Percentiles rank a stretch among this genome's conserved stretches.
These are phyloP conservation scores for Nyctereutes procyonoides DNA, from an alignment of 2,113 vertebrate genomes.

Conservation along the genomic window DNA sequence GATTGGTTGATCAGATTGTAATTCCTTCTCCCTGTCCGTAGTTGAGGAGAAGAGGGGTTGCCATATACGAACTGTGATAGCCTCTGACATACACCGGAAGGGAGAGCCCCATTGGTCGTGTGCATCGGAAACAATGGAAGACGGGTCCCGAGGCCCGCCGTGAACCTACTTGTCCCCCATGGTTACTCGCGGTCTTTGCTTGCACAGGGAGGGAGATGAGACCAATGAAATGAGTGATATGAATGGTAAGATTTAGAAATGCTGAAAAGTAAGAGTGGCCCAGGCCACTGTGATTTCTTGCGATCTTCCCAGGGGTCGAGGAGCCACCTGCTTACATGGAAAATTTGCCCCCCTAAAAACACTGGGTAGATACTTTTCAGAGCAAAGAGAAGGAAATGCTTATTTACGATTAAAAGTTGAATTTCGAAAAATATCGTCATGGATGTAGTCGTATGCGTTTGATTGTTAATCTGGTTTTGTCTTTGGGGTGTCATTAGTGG, in stretches of 20 bases:
- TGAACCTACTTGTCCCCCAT: background rate
- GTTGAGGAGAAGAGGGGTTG: background rate
- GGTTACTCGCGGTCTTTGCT: background rate
- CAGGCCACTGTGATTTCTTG: background rate
- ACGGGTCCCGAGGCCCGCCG: background rate
- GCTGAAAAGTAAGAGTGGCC: background rate
- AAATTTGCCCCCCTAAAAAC: background rate
- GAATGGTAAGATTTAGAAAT: background rate
- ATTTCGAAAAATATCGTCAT: background rate
- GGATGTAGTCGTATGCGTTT: background rate
- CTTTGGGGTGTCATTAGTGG: background rate
- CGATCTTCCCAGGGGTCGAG: background rate
- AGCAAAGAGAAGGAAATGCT: conserved; percentile 20
- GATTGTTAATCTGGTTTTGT: background rate
- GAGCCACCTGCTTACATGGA: background rate
- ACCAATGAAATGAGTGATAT: background rate
- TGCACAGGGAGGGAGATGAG: background rate
- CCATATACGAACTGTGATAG: background rate
- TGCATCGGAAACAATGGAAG: background rate
- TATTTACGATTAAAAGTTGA: conserved; percentile 24
- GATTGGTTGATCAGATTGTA: background rate
- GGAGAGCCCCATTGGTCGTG: background rate
- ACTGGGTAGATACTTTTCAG: background rate
- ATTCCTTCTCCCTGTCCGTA: background rate
- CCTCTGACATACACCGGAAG: background rate